These are phyloP conservation scores for Chiroxiphia lanceolata DNA, from an alignment of 2,797 vertebrate genomes.

Conservation along the genomic window DNA sequence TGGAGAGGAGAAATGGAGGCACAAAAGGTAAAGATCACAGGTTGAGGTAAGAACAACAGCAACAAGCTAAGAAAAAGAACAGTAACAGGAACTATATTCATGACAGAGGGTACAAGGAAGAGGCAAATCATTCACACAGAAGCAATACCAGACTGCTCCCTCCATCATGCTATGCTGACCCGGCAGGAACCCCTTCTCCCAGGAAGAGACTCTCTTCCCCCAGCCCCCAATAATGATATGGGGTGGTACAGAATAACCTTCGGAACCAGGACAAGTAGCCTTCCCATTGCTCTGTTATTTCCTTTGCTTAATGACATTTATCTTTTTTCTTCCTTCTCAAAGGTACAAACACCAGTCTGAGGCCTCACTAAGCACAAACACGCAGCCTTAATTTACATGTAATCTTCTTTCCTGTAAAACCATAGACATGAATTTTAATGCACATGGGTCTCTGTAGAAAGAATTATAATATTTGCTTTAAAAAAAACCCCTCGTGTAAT, in stretches of 20 bases:
- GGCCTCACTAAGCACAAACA: neutral
- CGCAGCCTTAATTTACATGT: neutral
- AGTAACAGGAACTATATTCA: too few relatives aligned
- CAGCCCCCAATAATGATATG: neutral
- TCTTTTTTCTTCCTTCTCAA: neutral
- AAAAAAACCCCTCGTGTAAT: neutral
- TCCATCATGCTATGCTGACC: too few relatives aligned
- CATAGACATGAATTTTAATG: neutral
- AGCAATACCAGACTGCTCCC: accelerated
- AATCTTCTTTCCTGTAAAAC: neutral
- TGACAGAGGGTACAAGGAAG: neutral
- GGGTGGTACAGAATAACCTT: neutral
- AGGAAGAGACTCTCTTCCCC: neutral
- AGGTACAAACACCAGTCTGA: neutral
- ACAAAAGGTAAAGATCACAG: neutral
- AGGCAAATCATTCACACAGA: accelerated
- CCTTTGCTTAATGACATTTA: neutral
- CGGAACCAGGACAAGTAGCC: neutral
- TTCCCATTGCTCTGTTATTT: neutral
- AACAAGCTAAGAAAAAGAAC: neutral
- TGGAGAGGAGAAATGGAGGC: neutral
- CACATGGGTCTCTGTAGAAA: neutral
- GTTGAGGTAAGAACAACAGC: neutral
- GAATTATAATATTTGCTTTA: neutral
- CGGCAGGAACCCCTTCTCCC: neutral